A percentile compares a stretch with the other conserved stretches of the same genome.
These are phyloP conservation scores for Merops nubicus DNA, from an alignment of 2,113 vertebrate genomes.

Conservation along the genomic window DNA sequence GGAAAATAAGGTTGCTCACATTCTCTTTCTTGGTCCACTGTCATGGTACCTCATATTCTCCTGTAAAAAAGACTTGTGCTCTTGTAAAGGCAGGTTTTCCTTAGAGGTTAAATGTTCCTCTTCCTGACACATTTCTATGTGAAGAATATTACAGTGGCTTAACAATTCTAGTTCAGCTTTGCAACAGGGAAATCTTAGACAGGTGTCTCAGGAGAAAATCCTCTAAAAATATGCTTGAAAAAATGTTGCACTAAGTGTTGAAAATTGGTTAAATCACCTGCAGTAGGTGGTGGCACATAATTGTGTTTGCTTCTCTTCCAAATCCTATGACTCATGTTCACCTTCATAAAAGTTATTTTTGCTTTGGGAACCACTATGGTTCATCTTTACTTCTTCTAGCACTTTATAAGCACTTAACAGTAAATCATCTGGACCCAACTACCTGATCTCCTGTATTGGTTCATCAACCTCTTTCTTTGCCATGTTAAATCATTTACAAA, in stretches of 20 bases:
- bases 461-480: not conserved
- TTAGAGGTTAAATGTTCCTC: slow-evolving; percentile 34
- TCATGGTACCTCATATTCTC: not conserved
- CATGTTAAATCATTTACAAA: slow-evolving; percentile 30
- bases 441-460: not conserved
- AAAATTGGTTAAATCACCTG: slow-evolving; percentile 61
- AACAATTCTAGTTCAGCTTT: slow-evolving; percentile 8
- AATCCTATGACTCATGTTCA: slow-evolving; percentile 42
- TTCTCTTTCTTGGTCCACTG: not conserved
- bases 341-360: slow-evolving; percentile 56
- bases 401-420: not conserved
- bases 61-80: not conserved
- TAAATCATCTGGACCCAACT: slow-evolving; percentile 10
- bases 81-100: not conserved
- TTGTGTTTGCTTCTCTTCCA: slow-evolving; percentile 47
- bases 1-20: not conserved
- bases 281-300: slow-evolving; percentile 37
- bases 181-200: slow-evolving; percentile 11
- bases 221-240: slow-evolving; percentile 44
- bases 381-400: not conserved
- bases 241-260: slow-evolving; percentile 52
- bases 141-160: not conserved
- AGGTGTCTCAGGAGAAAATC: slow-evolving; percentile 50
- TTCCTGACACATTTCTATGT: slow-evolving; percentile 17
- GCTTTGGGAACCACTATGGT: slow-evolving; percentile 34